Evolutionary conservation across 2,888 invertebrate genomes (phyloP).

Genomic region (Strigamia transsilvanica): DNA sequence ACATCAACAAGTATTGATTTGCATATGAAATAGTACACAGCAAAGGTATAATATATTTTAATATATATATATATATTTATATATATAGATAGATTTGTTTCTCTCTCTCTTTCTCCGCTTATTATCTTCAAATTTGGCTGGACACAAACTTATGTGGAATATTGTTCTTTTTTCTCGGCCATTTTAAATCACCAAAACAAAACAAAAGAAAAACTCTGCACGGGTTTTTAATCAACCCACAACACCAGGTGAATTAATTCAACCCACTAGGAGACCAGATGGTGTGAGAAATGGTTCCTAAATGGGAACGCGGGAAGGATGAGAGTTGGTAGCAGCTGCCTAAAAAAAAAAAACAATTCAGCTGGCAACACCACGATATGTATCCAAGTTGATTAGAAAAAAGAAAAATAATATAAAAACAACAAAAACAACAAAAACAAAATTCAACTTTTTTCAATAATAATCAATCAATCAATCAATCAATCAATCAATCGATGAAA

Average conservation of each 20-base stretch:
- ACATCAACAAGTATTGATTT: slow-evolving; percentile 55
- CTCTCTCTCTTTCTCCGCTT: background rate
- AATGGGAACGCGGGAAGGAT: slow-evolving; percentile 50
- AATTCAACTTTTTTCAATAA: too few relatives aligned
- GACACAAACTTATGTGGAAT: slow-evolving; percentile 52
- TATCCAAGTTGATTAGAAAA: slow-evolving; percentile 43
- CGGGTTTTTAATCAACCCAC: background rate
- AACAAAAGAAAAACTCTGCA: background rate
- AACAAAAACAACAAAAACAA: too few relatives aligned
- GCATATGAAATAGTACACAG: slow-evolving; percentile 62
- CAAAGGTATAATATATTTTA: slow-evolving; percentile 46
- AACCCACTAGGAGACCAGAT: slow-evolving; percentile 26
- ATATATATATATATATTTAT: background rate
- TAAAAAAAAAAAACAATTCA: slow-evolving; percentile 49
- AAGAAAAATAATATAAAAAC: background rate
- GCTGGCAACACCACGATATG: slow-evolving; percentile 53
- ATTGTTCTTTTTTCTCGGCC: slow-evolving; percentile 21
- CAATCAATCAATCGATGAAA: too few relatives aligned
- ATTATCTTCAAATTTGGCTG: slow-evolving; percentile 37
- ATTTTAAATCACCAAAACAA: background rate
- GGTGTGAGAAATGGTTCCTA: slow-evolving; percentile 50
- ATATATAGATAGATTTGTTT: slow-evolving; percentile 8
- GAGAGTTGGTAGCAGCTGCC: slow-evolving; percentile 41
- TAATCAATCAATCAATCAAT: background rate
- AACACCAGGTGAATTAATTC: slow-evolving; percentile 9